Percentiles rank a stretch among this genome's conserved stretches.
Conservation (phyloP, 2,113 vertebrate species). For the Tauraco erythrolophus region DNA sequence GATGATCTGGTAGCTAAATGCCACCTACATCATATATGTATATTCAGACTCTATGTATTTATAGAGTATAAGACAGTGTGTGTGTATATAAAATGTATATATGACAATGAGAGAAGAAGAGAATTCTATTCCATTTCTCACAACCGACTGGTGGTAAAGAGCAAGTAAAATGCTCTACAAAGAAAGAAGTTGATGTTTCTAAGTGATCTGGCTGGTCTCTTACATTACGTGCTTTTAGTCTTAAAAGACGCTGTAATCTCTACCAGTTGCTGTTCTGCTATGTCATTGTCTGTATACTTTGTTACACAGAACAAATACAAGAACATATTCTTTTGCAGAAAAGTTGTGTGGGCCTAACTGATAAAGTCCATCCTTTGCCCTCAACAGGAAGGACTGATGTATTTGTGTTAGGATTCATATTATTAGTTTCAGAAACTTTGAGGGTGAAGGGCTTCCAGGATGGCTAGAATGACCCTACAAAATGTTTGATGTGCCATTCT, state of each 20-base stretch:
- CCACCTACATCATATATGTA: background rate
- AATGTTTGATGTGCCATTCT: conserved; percentile 72
- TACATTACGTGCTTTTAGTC: background rate
- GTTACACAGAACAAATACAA: background rate
- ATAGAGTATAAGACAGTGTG: background rate
- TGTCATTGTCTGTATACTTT: background rate
- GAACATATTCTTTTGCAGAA: background rate
- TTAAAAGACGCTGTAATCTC: background rate
- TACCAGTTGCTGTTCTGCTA: background rate
- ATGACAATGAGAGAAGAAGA: background rate
- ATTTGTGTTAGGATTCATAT: background rate
- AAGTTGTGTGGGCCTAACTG: background rate
- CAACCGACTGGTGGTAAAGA: background rate
- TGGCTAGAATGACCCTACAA: conserved; percentile 3
- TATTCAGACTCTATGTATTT: background rate
- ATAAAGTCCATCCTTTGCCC: background rate
- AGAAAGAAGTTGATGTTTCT: background rate
- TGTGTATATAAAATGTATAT: background rate
- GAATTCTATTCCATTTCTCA: background rate
- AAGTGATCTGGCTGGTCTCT: background rate
- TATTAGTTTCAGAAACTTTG: background rate
- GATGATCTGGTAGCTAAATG: background rate
- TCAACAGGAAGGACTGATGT: conserved; percentile 1
- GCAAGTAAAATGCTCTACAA: background rate
- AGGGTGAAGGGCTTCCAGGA: conserved; percentile 23